Conservation (phyloP, 2,797 vertebrate genomes). For the Buceros bicornis region DNA sequence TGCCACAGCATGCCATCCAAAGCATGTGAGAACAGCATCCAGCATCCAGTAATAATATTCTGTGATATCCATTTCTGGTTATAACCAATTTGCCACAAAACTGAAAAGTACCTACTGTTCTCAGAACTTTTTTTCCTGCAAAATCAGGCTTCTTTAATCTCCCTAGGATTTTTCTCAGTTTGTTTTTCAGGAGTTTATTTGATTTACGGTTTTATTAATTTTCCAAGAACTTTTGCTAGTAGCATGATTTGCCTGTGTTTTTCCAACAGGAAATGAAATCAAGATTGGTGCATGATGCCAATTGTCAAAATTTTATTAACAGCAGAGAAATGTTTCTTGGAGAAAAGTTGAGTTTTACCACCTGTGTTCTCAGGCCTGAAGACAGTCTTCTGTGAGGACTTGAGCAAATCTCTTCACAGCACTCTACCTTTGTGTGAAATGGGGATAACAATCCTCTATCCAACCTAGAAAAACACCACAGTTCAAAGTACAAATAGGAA, state of each 20-base stretch:
- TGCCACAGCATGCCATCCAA: neutral
- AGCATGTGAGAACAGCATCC: neutral
- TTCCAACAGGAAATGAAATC: conserved; percentile 66
- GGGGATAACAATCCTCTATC: neutral
- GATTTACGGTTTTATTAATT: conserved; percentile 56
- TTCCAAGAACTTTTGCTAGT: conserved; percentile 42
- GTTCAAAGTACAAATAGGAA: neutral
- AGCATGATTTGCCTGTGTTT: conserved; percentile 22
- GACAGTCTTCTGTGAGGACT: neutral
- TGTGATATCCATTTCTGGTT: neutral
- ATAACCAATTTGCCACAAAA: neutral
- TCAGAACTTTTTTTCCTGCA: neutral
- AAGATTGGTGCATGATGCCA: conserved; percentile 23
- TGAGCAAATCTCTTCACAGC: neutral
- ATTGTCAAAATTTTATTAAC: conserved; percentile 31
- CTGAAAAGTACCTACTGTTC: neutral
- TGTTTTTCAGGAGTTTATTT: conserved; percentile 31
- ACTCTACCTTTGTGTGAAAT: neutral
- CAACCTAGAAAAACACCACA: neutral
- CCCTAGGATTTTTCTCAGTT: neutral
- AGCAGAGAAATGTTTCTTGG: conserved; percentile 3
- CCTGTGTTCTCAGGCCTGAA: conserved; percentile 23
- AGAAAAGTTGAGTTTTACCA: conserved; percentile 33
- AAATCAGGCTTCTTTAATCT: neutral
- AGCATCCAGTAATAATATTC: conserved; percentile 4